Conservation (phyloP, 2,113 vertebrate species). For the Megalops atlanticus region DNA sequence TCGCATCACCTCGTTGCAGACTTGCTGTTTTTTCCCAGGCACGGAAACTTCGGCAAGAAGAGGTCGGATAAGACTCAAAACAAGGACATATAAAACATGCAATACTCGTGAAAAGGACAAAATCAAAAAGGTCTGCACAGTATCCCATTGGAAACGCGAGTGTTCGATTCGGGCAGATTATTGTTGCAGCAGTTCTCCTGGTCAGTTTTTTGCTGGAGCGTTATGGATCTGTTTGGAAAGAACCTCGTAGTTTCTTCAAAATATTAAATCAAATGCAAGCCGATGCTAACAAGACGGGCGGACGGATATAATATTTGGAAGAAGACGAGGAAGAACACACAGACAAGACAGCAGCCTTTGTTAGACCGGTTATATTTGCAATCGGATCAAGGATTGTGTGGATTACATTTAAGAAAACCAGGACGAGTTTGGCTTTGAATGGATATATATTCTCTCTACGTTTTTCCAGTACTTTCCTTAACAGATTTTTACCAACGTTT, state of each 20-base stretch:
- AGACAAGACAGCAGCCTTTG: slow-evolving; percentile 33
- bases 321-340: slow-evolving; percentile 44
- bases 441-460: slow-evolving; percentile 59
- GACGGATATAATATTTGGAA: slow-evolving; percentile 45
- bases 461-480: neutral
- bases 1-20: slow-evolving; percentile 46
- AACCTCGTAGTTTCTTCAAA: slow-evolving; percentile 35
- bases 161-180: slow-evolving; percentile 42
- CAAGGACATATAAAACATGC: slow-evolving; percentile 42
- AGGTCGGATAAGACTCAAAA: slow-evolving; percentile 29
- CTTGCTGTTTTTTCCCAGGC: slow-evolving; percentile 44
- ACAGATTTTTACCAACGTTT: neutral
- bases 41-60: slow-evolving; percentile 52
- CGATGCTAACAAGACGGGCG: slow-evolving; percentile 48
- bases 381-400: slow-evolving; percentile 70
- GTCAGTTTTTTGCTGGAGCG: slow-evolving; percentile 46
- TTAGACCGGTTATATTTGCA: slow-evolving; percentile 44
- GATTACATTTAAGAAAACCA: slow-evolving; percentile 66
- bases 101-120: slow-evolving; percentile 47
- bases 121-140: slow-evolving; percentile 41
- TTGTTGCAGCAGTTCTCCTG: slow-evolving; percentile 7
- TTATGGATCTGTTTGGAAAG: slow-evolving; percentile 32
- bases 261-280: slow-evolving; percentile 20
- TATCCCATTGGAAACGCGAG: slow-evolving; percentile 30
- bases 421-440: slow-evolving; percentile 58